These are phyloP conservation scores for Bettongia penicillata DNA, from an alignment of 2,113 vertebrate species.

Conservation along the genomic window DNA sequence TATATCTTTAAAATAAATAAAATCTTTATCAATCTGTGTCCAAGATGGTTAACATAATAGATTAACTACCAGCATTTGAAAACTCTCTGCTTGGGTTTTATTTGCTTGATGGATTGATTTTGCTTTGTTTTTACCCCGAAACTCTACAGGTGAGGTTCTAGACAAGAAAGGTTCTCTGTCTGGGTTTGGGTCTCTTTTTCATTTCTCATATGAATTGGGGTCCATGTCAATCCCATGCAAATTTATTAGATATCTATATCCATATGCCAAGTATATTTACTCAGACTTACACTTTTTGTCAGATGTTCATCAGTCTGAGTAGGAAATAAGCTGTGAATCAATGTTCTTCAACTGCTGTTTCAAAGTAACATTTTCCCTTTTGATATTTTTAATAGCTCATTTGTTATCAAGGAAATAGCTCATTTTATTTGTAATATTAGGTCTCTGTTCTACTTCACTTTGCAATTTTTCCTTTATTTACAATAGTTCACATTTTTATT, in stretches of 20 bases:
- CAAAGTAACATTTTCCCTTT: neutral
- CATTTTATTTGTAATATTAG: neutral
- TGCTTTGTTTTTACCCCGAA: too few relatives aligned
- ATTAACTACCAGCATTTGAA: too few relatives aligned
- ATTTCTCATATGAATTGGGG: too few relatives aligned
- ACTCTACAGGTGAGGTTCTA: too few relatives aligned
- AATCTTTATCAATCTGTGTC: too few relatives aligned
- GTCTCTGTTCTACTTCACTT: neutral
- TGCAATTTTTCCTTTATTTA: neutral
- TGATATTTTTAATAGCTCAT: neutral
- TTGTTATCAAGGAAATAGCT: neutral
- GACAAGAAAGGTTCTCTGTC: too few relatives aligned
- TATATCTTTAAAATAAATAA: too few relatives aligned
- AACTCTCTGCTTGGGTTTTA: too few relatives aligned
- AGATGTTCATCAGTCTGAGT: neutral
- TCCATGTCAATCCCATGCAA: neutral
- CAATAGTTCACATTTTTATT: neutral
- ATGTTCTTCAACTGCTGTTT: neutral
- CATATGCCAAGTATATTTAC: neutral
- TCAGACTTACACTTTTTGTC: neutral
- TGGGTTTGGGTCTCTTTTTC: too few relatives aligned
- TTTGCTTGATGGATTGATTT: too few relatives aligned
- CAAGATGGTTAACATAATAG: too few relatives aligned
- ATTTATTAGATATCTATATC: neutral
- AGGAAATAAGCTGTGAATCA: neutral